phyloP scores from a whole-genome alignment of 1,140 invertebrate genomes.

The Drosophila pachea region DNA sequence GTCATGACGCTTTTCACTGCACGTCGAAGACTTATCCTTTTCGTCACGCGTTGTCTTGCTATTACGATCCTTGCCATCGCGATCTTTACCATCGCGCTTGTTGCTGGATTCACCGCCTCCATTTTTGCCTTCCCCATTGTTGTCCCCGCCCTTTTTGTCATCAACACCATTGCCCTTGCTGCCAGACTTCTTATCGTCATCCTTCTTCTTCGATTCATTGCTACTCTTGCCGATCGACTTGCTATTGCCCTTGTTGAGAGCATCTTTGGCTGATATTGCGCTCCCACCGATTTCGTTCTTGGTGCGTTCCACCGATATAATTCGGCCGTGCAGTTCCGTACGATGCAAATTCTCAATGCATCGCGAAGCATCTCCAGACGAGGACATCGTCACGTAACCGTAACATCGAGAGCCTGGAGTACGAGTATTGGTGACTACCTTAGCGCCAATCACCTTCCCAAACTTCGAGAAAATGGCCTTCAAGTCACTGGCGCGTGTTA shows the following conservation, averaged over 20 bases:
- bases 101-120: slow-evolving; percentile 24
- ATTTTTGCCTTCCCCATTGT: slow-evolving; percentile 36
- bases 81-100: slow-evolving; percentile 63
- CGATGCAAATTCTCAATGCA: slow-evolving; percentile 93
- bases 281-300: slow-evolving; percentile 80
- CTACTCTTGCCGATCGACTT: slow-evolving; percentile 36
- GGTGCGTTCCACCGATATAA: slow-evolving; percentile 95
- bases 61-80: slow-evolving; percentile 34
- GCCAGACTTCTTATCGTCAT: slow-evolving; percentile 51
- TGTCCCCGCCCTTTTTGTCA: slow-evolving; percentile 47
- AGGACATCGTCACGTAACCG: slow-evolving; percentile 96
- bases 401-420: slow-evolving; percentile 95
- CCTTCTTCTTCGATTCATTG: slow-evolving; percentile 53
- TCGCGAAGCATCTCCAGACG: slow-evolving; percentile 90
- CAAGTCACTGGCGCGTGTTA: slow-evolving; percentile 93
- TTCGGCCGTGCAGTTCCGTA: slow-evolving; percentile 93
- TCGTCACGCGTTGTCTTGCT: slow-evolving; percentile 48
- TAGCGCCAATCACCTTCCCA: slow-evolving; percentile 96
- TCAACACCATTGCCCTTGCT: slow-evolving; percentile 43
- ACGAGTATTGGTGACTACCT: slow-evolving; percentile 96
- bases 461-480: slow-evolving; percentile 94
- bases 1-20: slow-evolving; percentile 51
- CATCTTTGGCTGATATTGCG: slow-evolving; percentile 38
- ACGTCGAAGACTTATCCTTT: slow-evolving; percentile 48
- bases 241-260: slow-evolving; percentile 64